Conservation (phyloP, 1,140 invertebrate genomes). For the Drosophila melanogaster region DNA sequence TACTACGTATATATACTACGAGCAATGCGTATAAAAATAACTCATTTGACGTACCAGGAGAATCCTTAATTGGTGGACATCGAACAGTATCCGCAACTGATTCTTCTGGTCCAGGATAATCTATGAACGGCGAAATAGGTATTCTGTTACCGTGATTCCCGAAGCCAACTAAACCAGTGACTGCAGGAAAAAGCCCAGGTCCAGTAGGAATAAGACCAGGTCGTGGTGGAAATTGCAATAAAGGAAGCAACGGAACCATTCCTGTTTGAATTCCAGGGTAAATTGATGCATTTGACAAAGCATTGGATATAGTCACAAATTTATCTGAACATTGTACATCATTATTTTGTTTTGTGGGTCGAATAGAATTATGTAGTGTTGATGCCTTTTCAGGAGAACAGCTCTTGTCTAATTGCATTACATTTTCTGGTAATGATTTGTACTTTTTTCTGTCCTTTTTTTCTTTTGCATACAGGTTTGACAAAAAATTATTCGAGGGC, state of each 20-base stretch:
- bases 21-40: too few relatives aligned
- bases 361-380: conserved; percentile 1
- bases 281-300: conserved; percentile 3
- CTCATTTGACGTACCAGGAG: conserved; percentile 18
- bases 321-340: not conserved
- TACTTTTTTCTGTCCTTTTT: conserved; percentile 60
- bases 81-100: conserved; percentile 1
- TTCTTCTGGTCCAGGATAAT: conserved; percentile 16
- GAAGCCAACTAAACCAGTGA: conserved; percentile 43
- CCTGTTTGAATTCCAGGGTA: conserved; percentile 35
- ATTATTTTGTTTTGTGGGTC: conserved; percentile 5
- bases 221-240: conserved; percentile 85
- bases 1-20: too few relatives aligned
- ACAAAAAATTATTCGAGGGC: not conserved
- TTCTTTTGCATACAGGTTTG: conserved; percentile 32
- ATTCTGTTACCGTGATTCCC: conserved; percentile 10
- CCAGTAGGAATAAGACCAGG: conserved; percentile 88
- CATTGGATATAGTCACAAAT: not conserved
- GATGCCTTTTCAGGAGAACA: conserved; percentile 4
- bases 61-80: not conserved
- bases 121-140: conserved; percentile 47
- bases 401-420: not conserved
- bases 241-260: conserved; percentile 54
- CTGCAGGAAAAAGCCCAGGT: conserved; percentile 85
- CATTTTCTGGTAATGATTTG: conserved; percentile 13